A percentile compares a stretch with the other conserved stretches of the same genome.
Conservation (phyloP, 2,797 vertebrate genomes). For the Pangasius krempfi region DNA sequence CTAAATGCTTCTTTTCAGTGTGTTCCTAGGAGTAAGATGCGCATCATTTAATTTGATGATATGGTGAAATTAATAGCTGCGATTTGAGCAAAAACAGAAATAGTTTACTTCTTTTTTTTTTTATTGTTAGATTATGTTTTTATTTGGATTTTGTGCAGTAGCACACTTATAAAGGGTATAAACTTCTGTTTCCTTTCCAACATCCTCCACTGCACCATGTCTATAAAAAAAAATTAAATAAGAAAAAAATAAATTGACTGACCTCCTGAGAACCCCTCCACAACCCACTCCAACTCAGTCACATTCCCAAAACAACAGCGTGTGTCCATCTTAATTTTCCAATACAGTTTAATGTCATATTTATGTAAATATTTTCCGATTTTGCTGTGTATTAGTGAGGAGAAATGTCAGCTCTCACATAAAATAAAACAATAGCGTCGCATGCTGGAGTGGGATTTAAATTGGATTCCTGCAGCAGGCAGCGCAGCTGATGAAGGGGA, state of each 20-base stretch:
- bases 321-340: conserved; percentile 81
- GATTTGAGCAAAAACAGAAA: conserved; percentile 1
- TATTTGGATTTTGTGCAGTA: neutral
- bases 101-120: neutral
- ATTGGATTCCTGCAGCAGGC: conserved; percentile 82
- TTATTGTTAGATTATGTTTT: neutral
- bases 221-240: conserved; percentile 43
- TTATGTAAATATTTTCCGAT: conserved; percentile 85
- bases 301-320: conserved; percentile 69
- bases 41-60: conserved; percentile 32
- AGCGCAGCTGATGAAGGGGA: conserved; percentile 80
- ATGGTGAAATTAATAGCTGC: conserved; percentile 11
- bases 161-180: neutral
- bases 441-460: conserved; percentile 82
- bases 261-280: conserved; percentile 54
- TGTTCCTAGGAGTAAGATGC: conserved; percentile 16
- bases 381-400: conserved; percentile 81
- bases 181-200: conserved; percentile 11
- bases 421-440: conserved; percentile 86
- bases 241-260: conserved; percentile 59
- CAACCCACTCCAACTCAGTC: conserved; percentile 67
- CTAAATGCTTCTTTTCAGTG: neutral
- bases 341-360: conserved; percentile 84
- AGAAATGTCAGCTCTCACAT: conserved; percentile 89
- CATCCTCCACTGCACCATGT: neutral